Evolutionary conservation across 2,797 vertebrate species (phyloP), one percentile per base, ranked within the genome.

Genomic region (Pteropus rufus): DNA sequence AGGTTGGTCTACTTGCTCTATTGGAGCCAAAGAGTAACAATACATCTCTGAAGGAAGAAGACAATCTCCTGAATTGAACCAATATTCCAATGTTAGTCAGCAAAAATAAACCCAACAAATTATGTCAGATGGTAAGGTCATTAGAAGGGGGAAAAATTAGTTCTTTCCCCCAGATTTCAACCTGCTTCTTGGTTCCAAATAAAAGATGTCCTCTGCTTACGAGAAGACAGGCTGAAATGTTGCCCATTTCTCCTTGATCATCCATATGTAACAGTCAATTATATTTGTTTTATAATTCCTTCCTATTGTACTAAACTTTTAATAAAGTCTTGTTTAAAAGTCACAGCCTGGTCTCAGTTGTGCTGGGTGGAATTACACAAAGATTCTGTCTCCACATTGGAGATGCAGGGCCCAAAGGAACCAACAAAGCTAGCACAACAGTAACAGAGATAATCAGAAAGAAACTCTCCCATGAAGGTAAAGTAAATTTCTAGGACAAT

Each of bases 401-500:
- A 18, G 10, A 5, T 89, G 10, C 26, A 58, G 29, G 54, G 31
- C 49, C 80, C 64, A 73, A 75, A 90, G 87, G 29, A 34, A 82
- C 7, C 9, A 60, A 44, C 41, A 84, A 93, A 9, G 49, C 58
- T 60, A 75, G 44, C 8, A 26, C 7, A 36, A 82, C 4, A 73
- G 15, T 2, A 84, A 24, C 73, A 95, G 12, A 86, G 36, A 79
- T 18, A 64, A 77, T 70, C 60, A 85, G 60, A 89, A 95, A 85
- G 67, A 89, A 95, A 89, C 36, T 62, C 44, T 82, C 41, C 34
- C 56, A 46, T 18, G 16, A 95, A 89, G 16, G 62, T 76, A 70
- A 94, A 89, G 36, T 56, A 46, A 67, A 86, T 58, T 81, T 85
- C 62, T 65, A n/a, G 44, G 12, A 93, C 36, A 94, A n/a, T 89